Evolutionary conservation across 2,113 vertebrate genomes (phyloP), one percentile per base, ranked within the genome.

Genomic region (Motacilla tschutschensis): DNA sequence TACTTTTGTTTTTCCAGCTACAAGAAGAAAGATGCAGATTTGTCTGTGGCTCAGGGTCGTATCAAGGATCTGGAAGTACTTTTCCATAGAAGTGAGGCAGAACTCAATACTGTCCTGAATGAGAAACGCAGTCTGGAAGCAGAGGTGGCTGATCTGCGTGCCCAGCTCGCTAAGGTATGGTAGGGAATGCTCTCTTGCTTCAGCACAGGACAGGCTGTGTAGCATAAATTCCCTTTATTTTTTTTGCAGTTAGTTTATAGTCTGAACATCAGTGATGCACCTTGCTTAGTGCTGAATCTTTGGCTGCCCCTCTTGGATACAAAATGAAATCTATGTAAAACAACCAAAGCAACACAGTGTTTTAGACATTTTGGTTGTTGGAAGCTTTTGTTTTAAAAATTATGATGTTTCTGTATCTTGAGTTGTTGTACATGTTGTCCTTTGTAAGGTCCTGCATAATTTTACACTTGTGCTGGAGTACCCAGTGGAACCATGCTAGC

Each of bases 21-120:
- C 64, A 99, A 98, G 90, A 99, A 99, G 97, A 98, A 98, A 87
- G 98, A 99, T 43, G 95, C 94, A 0, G 99, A 99, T 76, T 95
- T 99, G 78, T 91, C 95, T 1, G 94, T 96, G 41, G 98, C 98
- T 8, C 85, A 98, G 91, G 98, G 97, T 29, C 98, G 98, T 19
- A 97, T 98, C 70, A 97, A 95, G 76, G 98, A 98, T 38, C 96
- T 99, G 89, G 99, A 99, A 83, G 95, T 97, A 14, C 96, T 98
- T 51, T 97, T 98, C 89, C 98, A 98, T 3, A 97, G 98, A 73
- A 99, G 97, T 1, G 98, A 99, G 85, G 98, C 97, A 0, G 95
- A 98, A 19, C 98, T 99, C 47, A 96, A 96, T 5, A 97, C 98
- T 5, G 98, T 99, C 40, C 94, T 98, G 10, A 96, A 98, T 2